Evolutionary conservation across 2,113 vertebrate genomes (phyloP).

Genomic region (Paraplagusia blochii): DNA sequence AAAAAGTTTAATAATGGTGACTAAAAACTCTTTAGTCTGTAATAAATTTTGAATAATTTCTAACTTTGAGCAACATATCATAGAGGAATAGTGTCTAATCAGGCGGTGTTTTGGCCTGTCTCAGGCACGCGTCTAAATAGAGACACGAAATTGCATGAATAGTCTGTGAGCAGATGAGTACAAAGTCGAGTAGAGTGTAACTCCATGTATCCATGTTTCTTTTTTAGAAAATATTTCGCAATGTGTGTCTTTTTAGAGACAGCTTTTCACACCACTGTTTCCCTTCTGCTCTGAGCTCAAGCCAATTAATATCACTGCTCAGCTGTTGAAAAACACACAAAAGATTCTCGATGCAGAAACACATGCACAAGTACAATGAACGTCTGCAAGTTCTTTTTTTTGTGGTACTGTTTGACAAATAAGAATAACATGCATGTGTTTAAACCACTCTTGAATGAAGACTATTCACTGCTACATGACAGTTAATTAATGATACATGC

Average conservation of each 20-base stretch:
- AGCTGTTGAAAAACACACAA: slow-evolving; percentile 38
- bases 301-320: slow-evolving; percentile 69
- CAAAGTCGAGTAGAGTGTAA: slow-evolving; percentile 27
- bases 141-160: slow-evolving; percentile 46
- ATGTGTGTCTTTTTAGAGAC: slow-evolving; percentile 14
- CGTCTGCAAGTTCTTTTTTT: too few relatives aligned
- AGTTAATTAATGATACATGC: not conserved
- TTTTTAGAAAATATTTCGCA: slow-evolving; percentile 36
- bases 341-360: not conserved
- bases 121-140: slow-evolving; percentile 61
- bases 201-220: slow-evolving; percentile 32
- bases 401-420: too few relatives aligned
- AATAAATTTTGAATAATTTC: too few relatives aligned
- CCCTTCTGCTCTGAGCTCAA: slow-evolving; percentile 62
- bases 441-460: not conserved
- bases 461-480: not conserved
- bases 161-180: slow-evolving; percentile 7
- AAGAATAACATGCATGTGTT: not conserved
- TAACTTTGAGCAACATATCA: slow-evolving; percentile 29
- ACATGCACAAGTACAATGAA: not conserved
- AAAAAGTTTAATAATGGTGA: too few relatives aligned
- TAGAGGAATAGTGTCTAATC: slow-evolving; percentile 28
- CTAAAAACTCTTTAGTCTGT: too few relatives aligned
- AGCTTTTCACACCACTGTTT: slow-evolving; percentile 59
- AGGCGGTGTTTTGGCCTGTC: slow-evolving; percentile 27